Evolutionary conservation across 2,888 invertebrate genomes (phyloP), one percentile per base, ranked within the genome.

Genomic region (Trissonchulus latispiculum): DNA sequence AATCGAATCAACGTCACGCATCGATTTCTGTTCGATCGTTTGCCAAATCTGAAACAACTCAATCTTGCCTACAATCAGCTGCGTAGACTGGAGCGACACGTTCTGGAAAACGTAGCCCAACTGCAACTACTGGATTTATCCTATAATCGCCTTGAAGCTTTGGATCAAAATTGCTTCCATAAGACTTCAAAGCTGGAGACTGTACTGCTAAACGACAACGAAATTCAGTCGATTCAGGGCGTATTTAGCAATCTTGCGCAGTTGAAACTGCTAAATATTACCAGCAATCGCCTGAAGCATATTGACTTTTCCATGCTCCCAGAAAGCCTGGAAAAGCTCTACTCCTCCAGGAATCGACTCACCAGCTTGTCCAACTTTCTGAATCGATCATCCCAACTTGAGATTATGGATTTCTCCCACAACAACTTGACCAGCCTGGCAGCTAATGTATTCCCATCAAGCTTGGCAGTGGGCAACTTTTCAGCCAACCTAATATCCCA

Each of bases 271-370:
- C 31, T 75, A 32, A 75, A 75, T 29, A 23, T 75, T 2, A 73
- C 75, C 32, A n/a, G 64, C 23, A 75, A 75, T 87, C 89, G 89
- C 83, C 87, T 94, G 81, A 89, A 90, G 82, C 90, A 90, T 88
- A 93, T 94, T 85, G 93, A 93, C 85, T 94, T 92, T 84, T 88
- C 90, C 35, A 88, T 91, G 78, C 89, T 94, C 77, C 93, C 94
- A 23, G 86, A 87, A 79, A 89, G 90, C 76, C 86, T 94, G 77
- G 91, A 92, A 83, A 92, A 92, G 91, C 86, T 95, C 77, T 93
- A 94, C 85, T 86, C 94, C 81, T 93, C 93, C 83, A 91, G 90
- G 83, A 94, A 95, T 85, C 88, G 89, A 80, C 89, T 94, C 77
- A 86, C 87, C 78, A 90, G 91, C 81, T 86, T 94, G 67, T 90